phyloP scores from a whole-genome alignment of 1,140 invertebrate genomes.

The Acyrthosiphon pisum region DNA sequence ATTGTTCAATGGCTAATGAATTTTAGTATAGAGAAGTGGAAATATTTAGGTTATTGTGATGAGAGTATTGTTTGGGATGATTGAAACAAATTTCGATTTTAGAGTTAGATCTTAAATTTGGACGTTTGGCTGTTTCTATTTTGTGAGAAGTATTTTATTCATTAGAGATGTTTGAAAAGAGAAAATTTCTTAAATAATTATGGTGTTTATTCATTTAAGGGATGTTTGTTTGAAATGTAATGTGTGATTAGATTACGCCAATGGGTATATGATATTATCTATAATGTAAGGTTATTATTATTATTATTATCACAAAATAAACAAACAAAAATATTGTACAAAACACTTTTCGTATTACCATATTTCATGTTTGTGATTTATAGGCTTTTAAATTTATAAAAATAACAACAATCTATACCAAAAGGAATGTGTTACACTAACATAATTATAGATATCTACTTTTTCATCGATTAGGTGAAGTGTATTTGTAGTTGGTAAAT shows the following conservation, averaged over 20 bases:
- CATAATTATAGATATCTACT: background rate
- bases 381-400: background rate
- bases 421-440: background rate
- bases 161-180: too few relatives aligned
- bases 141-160: too few relatives aligned
- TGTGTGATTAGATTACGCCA: background rate
- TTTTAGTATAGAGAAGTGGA: too few relatives aligned
- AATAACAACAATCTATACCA: background rate
- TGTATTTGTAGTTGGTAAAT: background rate
- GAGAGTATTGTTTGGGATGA: too few relatives aligned
- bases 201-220: too few relatives aligned
- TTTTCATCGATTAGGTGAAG: background rate
- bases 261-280: background rate
- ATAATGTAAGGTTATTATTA: background rate
- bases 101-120: too few relatives aligned
- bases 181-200: too few relatives aligned
- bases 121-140: too few relatives aligned
- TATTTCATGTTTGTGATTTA: slow-evolving; percentile 22
- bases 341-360: slow-evolving; percentile 17
- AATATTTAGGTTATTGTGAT: too few relatives aligned
- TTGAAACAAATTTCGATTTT: too few relatives aligned
- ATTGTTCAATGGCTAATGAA: too few relatives aligned
- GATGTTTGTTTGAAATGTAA: too few relatives aligned
- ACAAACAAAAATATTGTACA: slow-evolving; percentile 36
- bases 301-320: background rate